Base-by-base conservation (phyloP, 1,140 invertebrate species). In the Scaptomyza pallida region DNA sequence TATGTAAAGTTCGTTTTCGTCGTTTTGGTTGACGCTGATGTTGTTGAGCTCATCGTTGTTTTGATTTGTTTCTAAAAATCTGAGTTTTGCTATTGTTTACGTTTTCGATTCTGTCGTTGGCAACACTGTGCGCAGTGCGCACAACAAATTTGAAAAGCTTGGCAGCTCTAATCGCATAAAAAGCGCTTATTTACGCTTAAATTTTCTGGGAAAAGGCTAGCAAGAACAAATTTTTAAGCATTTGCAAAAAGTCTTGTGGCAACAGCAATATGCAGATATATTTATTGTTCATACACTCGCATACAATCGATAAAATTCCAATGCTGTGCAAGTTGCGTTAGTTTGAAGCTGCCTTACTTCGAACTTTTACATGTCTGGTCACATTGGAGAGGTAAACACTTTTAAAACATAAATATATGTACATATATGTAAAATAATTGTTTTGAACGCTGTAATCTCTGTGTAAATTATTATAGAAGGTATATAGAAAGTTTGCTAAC, bases 1-100 rank as follows among this genome's bases (percentile, higher is more conserved):
- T 94, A 81, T 5, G 92, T 93, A 73, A 80, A 78, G 44, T 71
- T n/a, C n/a, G 8, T 9, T n/a, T n/a, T n/a, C n/a, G 47, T 17
- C 3, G 17, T n/a, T 2, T 23, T 10, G 10, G 15, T 37, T 9
- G 43, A 0, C 1, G 17, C n/a, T 43, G 40, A 43, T 13, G 1
- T 26, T 12, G 4, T 26, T 12, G 2, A 2, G 13, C 37, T 43
- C 52, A 55, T 55, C 10, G 13, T 40, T 43, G 8, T 5, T 26
- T 10, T 4, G 6, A 15, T 10, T 10, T 17, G 23, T 33, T 19
- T 2, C 12, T 2, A 12, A 44, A 26, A 37, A 45, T 17, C n/a
- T n/a, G n/a, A n/a, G n/a, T 16, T 13, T 37, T 8, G 3, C n/a
- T 12, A 47, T 60, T 70, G 51, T 55, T 69, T 56, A 70, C 43